Evolutionary conservation across 1,140 invertebrate species (phyloP).

Genomic region (Marisa cornuarietis): DNA sequence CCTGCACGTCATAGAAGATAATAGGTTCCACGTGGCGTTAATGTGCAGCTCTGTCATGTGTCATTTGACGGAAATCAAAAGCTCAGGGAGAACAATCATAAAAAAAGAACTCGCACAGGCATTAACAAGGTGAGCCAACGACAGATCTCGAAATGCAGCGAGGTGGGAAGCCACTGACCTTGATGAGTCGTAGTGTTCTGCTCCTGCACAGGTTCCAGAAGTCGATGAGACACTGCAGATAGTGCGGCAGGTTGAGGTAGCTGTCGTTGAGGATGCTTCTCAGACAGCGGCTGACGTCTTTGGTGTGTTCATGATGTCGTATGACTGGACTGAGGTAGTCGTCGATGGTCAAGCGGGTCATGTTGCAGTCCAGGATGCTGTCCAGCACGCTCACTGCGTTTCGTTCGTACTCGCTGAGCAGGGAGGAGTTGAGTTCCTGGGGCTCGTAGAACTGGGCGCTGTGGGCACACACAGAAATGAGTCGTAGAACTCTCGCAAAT

Average conservation of each 20-base stretch:
- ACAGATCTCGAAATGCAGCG: too few species aligned
- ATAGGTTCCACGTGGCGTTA: too few species aligned
- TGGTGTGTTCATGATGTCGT: background rate
- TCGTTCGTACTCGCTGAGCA: conserved; percentile 13
- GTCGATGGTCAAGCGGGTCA: conserved; percentile 1
- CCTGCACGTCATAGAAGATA: too few species aligned
- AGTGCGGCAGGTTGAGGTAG: conserved; percentile 24
- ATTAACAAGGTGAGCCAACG: too few species aligned
- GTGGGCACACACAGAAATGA: too few species aligned
- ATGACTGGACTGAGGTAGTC: conserved; percentile 4
- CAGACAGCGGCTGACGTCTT: background rate
- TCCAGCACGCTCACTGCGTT: background rate
- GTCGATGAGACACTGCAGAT: conserved; percentile 20
- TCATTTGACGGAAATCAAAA: too few species aligned
- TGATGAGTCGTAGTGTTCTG: background rate
- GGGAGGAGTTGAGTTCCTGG: background rate
- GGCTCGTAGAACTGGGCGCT: background rate
- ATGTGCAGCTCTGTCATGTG: too few species aligned
- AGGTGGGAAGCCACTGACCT: background rate
- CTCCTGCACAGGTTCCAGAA: conserved; percentile 6
- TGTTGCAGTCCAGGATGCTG: conserved; percentile 16
- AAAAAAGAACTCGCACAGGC: too few species aligned
- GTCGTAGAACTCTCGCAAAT: too few species aligned
- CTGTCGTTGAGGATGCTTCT: conserved; percentile 8
- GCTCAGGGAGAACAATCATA: too few species aligned